Conservation (phyloP, 2,797 vertebrate species). For the Falco naumanni region DNA sequence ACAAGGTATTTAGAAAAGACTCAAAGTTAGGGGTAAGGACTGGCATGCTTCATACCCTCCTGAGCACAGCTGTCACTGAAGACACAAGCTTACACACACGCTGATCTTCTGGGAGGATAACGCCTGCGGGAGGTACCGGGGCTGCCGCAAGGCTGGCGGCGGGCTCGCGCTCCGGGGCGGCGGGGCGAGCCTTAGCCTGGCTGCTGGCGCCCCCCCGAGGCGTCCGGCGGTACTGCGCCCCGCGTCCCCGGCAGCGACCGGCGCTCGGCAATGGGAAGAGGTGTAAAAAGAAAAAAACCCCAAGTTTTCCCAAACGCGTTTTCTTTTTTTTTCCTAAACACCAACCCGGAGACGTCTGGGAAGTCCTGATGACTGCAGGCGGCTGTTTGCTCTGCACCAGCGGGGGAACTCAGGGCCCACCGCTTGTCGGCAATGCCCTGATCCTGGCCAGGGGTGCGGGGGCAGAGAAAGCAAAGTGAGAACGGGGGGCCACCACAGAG, state of each 20-base stretch:
- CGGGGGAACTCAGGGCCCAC: not conserved
- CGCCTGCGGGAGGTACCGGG: no score
- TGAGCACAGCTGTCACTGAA: not conserved
- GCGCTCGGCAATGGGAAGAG: no score
- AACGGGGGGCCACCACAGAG: accelerated
- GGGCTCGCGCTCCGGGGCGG: no score
- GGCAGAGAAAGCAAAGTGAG: not conserved
- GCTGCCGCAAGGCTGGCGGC: no score
- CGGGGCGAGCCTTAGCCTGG: no score
- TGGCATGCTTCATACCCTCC: not conserved
- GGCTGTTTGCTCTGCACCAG: not conserved
- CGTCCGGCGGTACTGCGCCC: no score
- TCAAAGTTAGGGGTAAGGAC: not conserved
- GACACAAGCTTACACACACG: not conserved
- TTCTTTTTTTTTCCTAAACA: accelerated
- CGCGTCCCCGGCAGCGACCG: no score
- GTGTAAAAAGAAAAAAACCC: no score
- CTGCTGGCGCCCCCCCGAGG: no score
- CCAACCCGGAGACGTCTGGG: accelerated
- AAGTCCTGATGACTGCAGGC: accelerated
- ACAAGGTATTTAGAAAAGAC: not conserved
- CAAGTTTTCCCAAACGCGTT: accelerated
- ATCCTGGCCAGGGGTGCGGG: no score
- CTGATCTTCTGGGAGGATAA: not conserved
- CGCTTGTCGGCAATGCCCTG: accelerated